phyloP scores from a whole-genome alignment of 2,797 vertebrate species.

The Sebastes alutus region DNA sequence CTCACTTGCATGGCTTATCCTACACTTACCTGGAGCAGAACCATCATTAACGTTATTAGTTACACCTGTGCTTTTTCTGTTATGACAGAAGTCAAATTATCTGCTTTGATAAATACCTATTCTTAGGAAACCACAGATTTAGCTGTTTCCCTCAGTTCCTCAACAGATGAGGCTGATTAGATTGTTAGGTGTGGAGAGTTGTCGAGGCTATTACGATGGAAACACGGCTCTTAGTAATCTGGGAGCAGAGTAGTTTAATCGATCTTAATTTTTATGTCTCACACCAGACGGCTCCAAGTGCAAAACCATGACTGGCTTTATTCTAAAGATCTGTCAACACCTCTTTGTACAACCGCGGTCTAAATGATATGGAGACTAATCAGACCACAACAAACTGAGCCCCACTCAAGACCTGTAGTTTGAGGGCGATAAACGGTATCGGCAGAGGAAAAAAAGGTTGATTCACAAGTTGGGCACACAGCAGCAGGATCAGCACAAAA shows the following conservation, averaged over 20 bases:
- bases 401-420: not conserved
- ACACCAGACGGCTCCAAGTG: not conserved
- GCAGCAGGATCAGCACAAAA: constrained; percentile 40
- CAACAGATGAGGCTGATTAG: not conserved
- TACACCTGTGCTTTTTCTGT: constrained; percentile 9
- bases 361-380: constrained; percentile 14
- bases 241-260: not conserved
- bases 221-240: not conserved
- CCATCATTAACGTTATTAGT: constrained; percentile 1
- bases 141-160: not conserved
- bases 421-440: constrained; percentile 13
- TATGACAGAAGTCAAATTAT: constrained; percentile 2
- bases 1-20: not conserved
- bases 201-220: not conserved
- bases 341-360: not conserved
- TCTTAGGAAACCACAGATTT: not conserved
- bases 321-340: not conserved
- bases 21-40: not conserved
- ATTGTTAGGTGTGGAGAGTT: not conserved
- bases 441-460: constrained; percentile 16
- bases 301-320: not conserved
- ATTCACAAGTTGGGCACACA: constrained; percentile 24
- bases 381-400: constrained; percentile 10
- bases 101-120: not conserved
- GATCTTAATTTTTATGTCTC: not conserved